Conservation (phyloP, 2,113 vertebrate species). For the Calypte anna region DNA sequence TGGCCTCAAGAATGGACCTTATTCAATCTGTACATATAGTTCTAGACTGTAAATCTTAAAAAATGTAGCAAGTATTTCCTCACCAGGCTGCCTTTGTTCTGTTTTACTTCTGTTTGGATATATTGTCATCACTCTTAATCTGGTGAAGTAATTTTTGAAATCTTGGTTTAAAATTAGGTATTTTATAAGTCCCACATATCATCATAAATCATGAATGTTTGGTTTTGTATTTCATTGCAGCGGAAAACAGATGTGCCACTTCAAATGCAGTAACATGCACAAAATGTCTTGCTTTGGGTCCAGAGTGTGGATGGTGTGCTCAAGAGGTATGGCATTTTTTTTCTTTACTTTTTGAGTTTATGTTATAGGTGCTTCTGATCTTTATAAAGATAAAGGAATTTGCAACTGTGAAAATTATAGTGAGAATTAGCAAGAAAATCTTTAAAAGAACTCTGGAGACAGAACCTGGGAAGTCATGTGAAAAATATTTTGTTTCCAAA, state of each 20-base stretch:
- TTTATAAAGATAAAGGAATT: not conserved
- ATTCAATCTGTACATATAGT: not conserved
- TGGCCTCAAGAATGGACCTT: not conserved
- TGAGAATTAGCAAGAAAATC: constrained; percentile 27
- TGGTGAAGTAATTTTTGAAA: constrained; percentile 46
- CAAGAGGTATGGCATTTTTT: constrained; percentile 85
- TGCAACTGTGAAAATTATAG: constrained; percentile 21
- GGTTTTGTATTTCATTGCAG: constrained; percentile 77
- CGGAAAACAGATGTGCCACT: constrained; percentile 84
- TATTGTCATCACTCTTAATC: constrained; percentile 7
- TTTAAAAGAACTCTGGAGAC: constrained; percentile 48
- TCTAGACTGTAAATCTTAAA: not conserved
- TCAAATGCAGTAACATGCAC: constrained; percentile 83
- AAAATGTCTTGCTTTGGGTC: constrained; percentile 88
- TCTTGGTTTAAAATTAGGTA: constrained; percentile 45
- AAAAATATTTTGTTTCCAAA: constrained; percentile 49
- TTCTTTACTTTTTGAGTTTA: not conserved
- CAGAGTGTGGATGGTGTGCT: constrained; percentile 95
- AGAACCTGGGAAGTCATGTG: constrained; percentile 54
- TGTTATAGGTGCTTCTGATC: constrained; percentile 5
- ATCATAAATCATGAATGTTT: constrained; percentile 40
- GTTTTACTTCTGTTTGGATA: constrained; percentile 22
- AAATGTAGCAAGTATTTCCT: not conserved
- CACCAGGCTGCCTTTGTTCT: not conserved
- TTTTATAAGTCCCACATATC: constrained; percentile 26